Conservation (phyloP, 1,140 invertebrate species). For the Acromyrmex heyeri region DNA sequence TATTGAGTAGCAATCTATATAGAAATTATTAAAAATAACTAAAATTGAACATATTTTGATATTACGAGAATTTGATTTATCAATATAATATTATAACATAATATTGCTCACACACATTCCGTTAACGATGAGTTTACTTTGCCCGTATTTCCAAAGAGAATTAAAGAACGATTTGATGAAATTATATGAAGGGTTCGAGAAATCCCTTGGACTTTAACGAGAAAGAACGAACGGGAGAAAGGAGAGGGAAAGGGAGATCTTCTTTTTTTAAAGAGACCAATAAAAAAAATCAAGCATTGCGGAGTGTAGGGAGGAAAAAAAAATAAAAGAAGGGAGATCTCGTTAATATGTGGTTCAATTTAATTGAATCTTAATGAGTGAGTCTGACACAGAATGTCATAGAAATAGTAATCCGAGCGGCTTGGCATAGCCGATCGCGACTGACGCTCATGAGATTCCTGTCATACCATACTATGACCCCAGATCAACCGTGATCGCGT, state of each 20-base stretch:
- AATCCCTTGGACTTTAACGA: not conserved
- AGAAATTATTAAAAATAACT: too few species aligned
- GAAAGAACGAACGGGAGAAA: not conserved
- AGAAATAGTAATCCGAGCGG: conserved; percentile 66
- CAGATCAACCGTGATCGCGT: conserved; percentile 68
- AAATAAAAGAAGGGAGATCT: not conserved
- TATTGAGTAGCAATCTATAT: too few species aligned
- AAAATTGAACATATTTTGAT: too few species aligned
- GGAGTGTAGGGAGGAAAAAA: not conserved
- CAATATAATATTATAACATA: not conserved
- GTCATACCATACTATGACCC: conserved; percentile 57
- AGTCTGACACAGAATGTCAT: conserved; percentile 69
- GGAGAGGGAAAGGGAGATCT: not conserved
- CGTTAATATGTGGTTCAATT: conserved; percentile 47
- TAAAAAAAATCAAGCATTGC: conserved; percentile 60
- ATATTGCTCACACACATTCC: not conserved
- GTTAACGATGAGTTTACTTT: not conserved
- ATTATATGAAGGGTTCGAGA: not conserved
- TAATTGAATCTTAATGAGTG: conserved; percentile 77
- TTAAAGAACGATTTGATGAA: conserved; percentile 34
- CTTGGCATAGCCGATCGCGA: conserved; percentile 65
- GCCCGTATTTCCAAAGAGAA: conserved; percentile 11
- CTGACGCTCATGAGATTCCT: conserved; percentile 70
- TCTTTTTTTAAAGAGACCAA: conserved; percentile 40
- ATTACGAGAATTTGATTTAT: too few species aligned